These are phyloP conservation scores for Anthonomus grandis DNA, from an alignment of 1,140 invertebrate species.

Conservation along the genomic window DNA sequence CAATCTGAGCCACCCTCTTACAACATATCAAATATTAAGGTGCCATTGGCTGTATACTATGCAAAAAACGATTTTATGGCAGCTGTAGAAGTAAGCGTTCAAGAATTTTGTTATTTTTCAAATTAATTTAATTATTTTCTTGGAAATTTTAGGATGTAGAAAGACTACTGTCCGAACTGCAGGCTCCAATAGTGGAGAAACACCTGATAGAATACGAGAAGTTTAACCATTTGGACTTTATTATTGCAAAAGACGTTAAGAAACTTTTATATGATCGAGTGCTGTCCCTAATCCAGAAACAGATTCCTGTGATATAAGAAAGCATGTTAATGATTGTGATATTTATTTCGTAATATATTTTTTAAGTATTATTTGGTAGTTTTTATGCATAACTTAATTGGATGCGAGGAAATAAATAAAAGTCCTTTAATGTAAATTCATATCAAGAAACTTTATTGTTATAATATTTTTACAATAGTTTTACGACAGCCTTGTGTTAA, in stretches of 20 bases:
- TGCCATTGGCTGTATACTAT: constrained; percentile 21
- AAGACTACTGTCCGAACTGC: constrained; percentile 14
- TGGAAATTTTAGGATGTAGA: constrained; percentile 31
- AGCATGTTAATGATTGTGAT: too few relatives aligned
- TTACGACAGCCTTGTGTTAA: too few relatives aligned
- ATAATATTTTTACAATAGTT: too few relatives aligned
- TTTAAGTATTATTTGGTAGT: too few relatives aligned
- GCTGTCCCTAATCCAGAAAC: constrained; percentile 5
- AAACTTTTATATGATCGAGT: constrained; percentile 21
- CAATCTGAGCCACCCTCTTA: constrained; percentile 17
- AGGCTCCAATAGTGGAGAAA: constrained; percentile 10
- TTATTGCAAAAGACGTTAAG: constrained; percentile 23
- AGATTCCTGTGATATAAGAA: background rate
- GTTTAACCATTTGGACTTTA: constrained; percentile 32
- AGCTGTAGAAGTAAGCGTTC: constrained; percentile 14
- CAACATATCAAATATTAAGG: constrained; percentile 7
- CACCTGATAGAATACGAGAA: constrained; percentile 19
- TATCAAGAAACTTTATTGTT: too few relatives aligned
- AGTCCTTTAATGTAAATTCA: too few relatives aligned
- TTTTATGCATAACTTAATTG: too few relatives aligned
- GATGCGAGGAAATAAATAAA: too few relatives aligned
- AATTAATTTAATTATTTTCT: background rate
- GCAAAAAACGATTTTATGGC: constrained; percentile 22
- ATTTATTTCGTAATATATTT: too few relatives aligned
- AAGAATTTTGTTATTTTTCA: background rate